Base-by-base conservation (phyloP, 2,113 vertebrate genomes). In the Dendropsophus ebraccatus region DNA sequence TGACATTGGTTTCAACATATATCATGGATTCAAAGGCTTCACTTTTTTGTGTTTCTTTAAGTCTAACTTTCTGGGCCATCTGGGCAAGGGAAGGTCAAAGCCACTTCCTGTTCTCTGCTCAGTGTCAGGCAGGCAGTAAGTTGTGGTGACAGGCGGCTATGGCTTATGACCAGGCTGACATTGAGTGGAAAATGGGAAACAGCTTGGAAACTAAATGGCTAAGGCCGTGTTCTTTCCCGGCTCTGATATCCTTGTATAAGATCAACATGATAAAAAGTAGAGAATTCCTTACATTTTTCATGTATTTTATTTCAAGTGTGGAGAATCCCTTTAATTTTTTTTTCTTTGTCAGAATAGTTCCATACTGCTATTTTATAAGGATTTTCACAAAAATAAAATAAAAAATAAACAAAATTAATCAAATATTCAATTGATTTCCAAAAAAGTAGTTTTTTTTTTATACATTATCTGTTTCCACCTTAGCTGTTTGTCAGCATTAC, bases 161-260 rank as follows among this genome's bases (percentile, higher is more conserved):
- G 67, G 67, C 67, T 70, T 70, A 35, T 70, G 67, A 70, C 67
- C 67, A 70, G 67, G 25, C 67, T 70, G 67, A 70, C 67, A 70
- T 21, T 35, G 67, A 70, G 67, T 70, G 67, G 67, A 37, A 70
- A 70, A 70, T 70, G 67, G 67, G 67, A 70, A 70, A 70, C 67
- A 70, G 67, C 67, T 70, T 70, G 67, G 30, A 7, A 70, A 35
- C 67, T 41, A 41, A 41, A 3, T 5, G 8, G 41, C 12, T 67
- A 32, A 30, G 16, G 6, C 17, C 9, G 16, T 35, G 14, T 41
- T 23, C 67, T 23, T 41, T 19, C 67, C 65, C 2, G 23, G 17
- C 30, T 70, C 17, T 14, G 67, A 21, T 70, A 70, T 69, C 65
- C 65, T 65, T 30, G 4, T 65, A 6, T 35, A 69, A 69, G 32